Conservation (phyloP, 2,888 invertebrate genomes). For the Temnothorax ravouxi region DNA sequence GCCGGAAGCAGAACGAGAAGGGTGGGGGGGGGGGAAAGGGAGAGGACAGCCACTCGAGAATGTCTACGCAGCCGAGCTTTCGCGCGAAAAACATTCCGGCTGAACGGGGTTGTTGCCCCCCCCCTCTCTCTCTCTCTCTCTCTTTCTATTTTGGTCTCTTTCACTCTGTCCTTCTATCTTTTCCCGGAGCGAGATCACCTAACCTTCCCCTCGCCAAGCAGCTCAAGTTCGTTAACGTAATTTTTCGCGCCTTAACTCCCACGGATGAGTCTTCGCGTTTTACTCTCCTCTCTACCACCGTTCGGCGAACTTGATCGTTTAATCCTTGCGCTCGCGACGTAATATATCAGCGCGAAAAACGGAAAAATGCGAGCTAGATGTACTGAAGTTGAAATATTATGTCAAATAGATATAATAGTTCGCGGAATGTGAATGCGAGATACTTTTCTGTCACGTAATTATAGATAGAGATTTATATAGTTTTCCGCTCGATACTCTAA, state of each 20-base stretch:
- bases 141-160: neutral
- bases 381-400: neutral
- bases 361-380: neutral
- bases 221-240: conserved; percentile 50
- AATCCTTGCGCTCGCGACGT: conserved; percentile 26
- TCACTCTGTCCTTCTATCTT: conserved; percentile 19
- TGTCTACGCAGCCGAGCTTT: conserved; percentile 66
- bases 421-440: conserved; percentile 15
- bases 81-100: conserved; percentile 47
- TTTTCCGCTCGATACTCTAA: conserved; percentile 56
- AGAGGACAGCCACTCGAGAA: conserved; percentile 65
- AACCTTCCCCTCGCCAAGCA: conserved; percentile 21
- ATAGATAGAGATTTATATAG: conserved; percentile 29
- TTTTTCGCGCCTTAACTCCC: conserved; percentile 53
- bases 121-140: conserved; percentile 26
- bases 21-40: neutral
- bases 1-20: conserved; percentile 66
- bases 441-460: conserved; percentile 35
- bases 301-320: conserved; percentile 26
- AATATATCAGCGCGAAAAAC: conserved; percentile 35
- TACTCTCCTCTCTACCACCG: neutral
- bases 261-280: conserved; percentile 30
- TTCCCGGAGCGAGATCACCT: conserved; percentile 26
- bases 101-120: conserved; percentile 61
- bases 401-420: conserved; percentile 52